phyloP scores from a whole-genome alignment of 2,797 vertebrate genomes.

The Pseudochirops cupreus region DNA sequence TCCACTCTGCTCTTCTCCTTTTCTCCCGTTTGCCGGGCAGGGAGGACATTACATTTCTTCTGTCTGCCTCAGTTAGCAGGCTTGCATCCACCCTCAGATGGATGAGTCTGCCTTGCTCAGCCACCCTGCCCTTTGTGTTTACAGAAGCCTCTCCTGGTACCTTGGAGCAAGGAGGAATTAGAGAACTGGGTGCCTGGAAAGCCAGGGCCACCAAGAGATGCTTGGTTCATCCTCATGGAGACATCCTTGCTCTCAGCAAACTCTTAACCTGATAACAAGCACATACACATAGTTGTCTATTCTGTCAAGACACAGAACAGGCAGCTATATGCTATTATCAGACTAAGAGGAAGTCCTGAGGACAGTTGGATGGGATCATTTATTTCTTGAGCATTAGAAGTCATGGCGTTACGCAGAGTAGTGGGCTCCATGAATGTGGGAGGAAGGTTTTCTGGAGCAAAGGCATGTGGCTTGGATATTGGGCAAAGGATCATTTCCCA shows the following conservation, averaged over 20 bases:
- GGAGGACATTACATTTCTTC: constrained; percentile 1
- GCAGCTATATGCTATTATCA: not conserved
- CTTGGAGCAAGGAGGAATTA: not conserved
- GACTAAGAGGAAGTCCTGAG: not conserved
- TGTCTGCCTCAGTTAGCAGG: not conserved
- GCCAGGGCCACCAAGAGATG: not conserved
- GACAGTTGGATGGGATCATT: not conserved
- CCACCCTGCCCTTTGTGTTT: not conserved
- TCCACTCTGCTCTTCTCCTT: constrained; percentile 69
- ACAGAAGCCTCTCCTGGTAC: not conserved
- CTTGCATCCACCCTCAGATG: not conserved
- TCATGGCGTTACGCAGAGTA: not conserved
- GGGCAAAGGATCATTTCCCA: not conserved
- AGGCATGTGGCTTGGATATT: not conserved
- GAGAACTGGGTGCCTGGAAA: not conserved
- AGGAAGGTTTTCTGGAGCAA: not conserved
- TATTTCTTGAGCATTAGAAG: not conserved
- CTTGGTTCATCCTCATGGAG: not conserved
- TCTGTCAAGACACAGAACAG: not conserved
- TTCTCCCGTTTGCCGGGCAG: constrained; percentile 15
- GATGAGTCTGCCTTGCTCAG: not conserved
- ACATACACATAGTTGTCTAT: not conserved
- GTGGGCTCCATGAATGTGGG: not conserved
- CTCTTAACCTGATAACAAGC: not conserved
- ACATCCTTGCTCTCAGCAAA: not conserved